These are phyloP conservation scores for Xiphophorus hellerii DNA, from an alignment of 2,113 vertebrate genomes.

Conservation along the genomic window DNA sequence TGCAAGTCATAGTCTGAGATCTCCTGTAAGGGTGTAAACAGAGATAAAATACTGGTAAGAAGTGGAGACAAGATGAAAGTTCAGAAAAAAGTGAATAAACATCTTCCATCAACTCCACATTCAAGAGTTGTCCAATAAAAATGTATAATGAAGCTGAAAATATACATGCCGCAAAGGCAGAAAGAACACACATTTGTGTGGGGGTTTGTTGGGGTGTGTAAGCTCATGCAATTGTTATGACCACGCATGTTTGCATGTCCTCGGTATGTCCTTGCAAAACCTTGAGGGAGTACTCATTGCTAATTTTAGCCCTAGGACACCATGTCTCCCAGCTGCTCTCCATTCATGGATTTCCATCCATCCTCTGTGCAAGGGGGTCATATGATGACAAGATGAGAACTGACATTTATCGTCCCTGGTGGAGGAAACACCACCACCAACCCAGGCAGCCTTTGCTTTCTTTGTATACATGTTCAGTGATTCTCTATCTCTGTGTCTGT, in stretches of 20 bases:
- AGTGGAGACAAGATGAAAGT: not conserved
- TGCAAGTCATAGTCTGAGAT: slow-evolving; percentile 93
- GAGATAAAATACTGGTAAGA: not conserved
- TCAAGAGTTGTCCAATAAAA: no score
- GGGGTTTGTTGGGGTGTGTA: not conserved
- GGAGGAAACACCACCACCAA: slow-evolving; percentile 66
- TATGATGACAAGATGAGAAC: slow-evolving; percentile 71
- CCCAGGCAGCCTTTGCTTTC: slow-evolving; percentile 56
- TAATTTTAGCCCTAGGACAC: slow-evolving; percentile 78
- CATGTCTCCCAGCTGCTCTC: slow-evolving; percentile 49
- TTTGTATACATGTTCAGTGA: slow-evolving; percentile 16
- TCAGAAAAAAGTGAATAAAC: not conserved
- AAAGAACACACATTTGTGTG: not conserved
- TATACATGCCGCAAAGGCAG: slow-evolving; percentile 8
- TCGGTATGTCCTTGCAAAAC: slow-evolving; percentile 69
- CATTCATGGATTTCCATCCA: slow-evolving; percentile 64
- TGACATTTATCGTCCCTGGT: slow-evolving; percentile 71
- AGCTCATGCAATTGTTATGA: slow-evolving; percentile 26
- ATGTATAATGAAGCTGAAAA: slow-evolving; percentile 5
- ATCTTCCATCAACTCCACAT: not conserved
- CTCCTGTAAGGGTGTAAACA: slow-evolving; percentile 80
- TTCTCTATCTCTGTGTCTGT: slow-evolving; percentile 1
- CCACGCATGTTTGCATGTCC: slow-evolving; percentile 26
- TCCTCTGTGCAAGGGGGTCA: slow-evolving; percentile 62
- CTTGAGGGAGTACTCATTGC: slow-evolving; percentile 67